Conservation (phyloP, 1,140 invertebrate genomes). For the Heliothis virescens region DNA sequence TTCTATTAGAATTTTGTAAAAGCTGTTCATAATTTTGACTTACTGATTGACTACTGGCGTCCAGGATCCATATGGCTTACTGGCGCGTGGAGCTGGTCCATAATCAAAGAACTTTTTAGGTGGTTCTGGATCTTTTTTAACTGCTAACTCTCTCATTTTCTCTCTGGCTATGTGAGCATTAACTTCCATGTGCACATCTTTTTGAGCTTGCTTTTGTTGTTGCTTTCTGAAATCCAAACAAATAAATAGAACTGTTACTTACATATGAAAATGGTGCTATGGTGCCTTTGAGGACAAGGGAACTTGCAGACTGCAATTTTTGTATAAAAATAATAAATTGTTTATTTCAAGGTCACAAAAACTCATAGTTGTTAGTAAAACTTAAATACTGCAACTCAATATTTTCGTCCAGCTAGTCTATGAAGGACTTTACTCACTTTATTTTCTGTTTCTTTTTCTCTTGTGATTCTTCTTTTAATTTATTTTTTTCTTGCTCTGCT, state of each 20-base stretch:
- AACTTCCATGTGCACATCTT: conserved; percentile 68
- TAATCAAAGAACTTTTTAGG: conserved; percentile 52
- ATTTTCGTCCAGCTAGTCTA: background rate
- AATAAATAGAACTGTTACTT: background rate
- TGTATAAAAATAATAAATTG: no score
- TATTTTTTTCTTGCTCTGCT: conserved; percentile 75
- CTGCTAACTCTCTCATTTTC: conserved; percentile 73
- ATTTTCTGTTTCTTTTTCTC: conserved; percentile 64
- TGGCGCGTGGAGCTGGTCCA: conserved; percentile 66
- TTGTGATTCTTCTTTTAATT: conserved; percentile 66
- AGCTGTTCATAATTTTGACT: conserved; percentile 49
- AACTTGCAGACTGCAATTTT: no score
- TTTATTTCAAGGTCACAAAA: no score
- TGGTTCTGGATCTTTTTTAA: conserved; percentile 60
- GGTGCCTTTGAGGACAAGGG: no score
- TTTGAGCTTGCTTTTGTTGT: conserved; percentile 72
- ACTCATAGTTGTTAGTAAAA: no score
- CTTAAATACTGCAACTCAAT: no score
- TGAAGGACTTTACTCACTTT: conserved; percentile 57
- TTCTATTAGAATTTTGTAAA: no score
- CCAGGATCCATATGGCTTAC: conserved; percentile 90
- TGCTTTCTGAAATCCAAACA: conserved; percentile 64
- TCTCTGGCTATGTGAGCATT: conserved; percentile 74
- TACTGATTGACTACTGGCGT: conserved; percentile 87
- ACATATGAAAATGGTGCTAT: background rate